Conservation (phyloP, 2,797 vertebrate species). For the Karalla daura region DNA sequence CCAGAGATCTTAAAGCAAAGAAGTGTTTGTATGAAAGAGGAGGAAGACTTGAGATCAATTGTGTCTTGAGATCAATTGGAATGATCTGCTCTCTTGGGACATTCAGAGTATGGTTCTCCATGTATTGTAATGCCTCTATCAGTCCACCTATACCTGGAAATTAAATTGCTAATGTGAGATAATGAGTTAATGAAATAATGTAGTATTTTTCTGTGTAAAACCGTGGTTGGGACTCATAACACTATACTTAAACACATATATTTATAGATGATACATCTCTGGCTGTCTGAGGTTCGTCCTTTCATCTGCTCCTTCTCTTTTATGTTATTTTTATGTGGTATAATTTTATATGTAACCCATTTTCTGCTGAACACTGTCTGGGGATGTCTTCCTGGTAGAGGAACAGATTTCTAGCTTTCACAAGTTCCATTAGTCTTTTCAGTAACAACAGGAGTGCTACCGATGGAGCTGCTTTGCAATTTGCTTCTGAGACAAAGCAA, state of each 20-base stretch:
- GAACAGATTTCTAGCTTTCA: not conserved
- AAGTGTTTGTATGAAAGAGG: slow-evolving; percentile 45
- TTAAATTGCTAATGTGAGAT: no score
- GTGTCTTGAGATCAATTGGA: slow-evolving; percentile 32
- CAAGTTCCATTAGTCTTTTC: not conserved
- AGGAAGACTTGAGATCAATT: slow-evolving; percentile 35
- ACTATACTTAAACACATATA: not conserved
- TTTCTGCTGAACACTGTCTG: not conserved
- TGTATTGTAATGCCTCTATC: slow-evolving; percentile 18
- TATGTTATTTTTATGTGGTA: no score
- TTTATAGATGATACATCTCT: not conserved
- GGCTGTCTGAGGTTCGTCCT: not conserved
- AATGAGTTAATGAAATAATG: not conserved
- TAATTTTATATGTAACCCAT: not conserved
- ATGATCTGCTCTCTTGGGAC: slow-evolving; percentile 35
- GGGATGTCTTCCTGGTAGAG: not conserved
- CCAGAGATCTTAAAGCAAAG: slow-evolving; percentile 42
- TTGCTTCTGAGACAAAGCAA: not conserved
- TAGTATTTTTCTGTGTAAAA: not conserved
- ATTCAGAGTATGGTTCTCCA: slow-evolving; percentile 12
- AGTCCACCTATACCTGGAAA: no score
- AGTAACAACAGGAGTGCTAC: not conserved
- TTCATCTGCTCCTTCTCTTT: not conserved
- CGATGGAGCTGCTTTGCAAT: not conserved
- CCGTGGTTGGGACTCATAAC: not conserved